phyloP scores from a whole-genome alignment of 2,797 vertebrate genomes.

The Rhadinocentrus ornatus region DNA sequence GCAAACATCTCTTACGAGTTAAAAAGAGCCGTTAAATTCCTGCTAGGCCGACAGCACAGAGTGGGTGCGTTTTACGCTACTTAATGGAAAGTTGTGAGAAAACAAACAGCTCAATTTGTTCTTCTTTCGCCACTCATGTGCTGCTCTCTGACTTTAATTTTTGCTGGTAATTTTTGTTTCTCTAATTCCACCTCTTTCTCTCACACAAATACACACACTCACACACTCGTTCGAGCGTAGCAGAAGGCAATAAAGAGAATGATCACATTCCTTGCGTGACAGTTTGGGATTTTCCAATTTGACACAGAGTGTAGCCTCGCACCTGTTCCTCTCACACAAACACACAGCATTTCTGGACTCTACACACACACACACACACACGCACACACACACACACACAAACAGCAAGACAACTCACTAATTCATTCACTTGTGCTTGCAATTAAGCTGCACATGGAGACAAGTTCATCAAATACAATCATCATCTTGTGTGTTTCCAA shows the following conservation, averaged over 20 bases:
- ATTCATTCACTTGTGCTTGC: conserved; percentile 6
- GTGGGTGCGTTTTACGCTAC: neutral
- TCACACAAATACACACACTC: conserved; percentile 33
- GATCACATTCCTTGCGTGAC: conserved; percentile 85
- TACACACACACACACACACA: conserved; percentile 12
- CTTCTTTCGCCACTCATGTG: conserved; percentile 11
- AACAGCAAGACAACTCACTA: conserved; percentile 15
- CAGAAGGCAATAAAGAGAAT: conserved; percentile 82
- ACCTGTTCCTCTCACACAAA: conserved; percentile 77
- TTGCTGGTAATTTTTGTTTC: conserved; percentile 6
- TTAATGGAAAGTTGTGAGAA: conserved; percentile 32
- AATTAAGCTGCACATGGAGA: conserved; percentile 22
- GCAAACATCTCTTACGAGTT: neutral
- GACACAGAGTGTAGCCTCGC: conserved; percentile 79
- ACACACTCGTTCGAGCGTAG: conserved; percentile 65
- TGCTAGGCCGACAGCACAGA: neutral
- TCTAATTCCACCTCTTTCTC: conserved; percentile 6
- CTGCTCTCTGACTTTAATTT: conserved; percentile 6
- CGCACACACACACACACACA: conserved; percentile 17
- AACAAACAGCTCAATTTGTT: conserved; percentile 11
- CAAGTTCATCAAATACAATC: neutral
- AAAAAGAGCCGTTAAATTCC: neutral
- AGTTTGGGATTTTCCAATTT: conserved; percentile 85
- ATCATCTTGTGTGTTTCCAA: neutral
- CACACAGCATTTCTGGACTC: conserved; percentile 4